These are phyloP conservation scores for Lineus longissimus DNA, from an alignment of 1,140 invertebrate species.

Conservation along the genomic window DNA sequence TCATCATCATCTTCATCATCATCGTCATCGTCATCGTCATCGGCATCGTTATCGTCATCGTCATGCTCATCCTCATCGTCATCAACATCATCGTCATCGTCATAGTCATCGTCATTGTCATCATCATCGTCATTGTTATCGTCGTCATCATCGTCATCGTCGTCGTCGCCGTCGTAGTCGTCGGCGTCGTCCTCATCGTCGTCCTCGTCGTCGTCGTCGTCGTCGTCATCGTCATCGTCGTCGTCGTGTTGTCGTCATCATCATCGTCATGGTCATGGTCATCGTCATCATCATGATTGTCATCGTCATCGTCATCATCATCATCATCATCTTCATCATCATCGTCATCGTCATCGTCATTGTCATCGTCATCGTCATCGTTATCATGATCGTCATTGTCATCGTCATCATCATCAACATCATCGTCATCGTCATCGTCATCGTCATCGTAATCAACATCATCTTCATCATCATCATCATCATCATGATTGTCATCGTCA, in stretches of 20 bases:
- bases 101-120: too few relatives aligned
- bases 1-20: conserved; percentile 8
- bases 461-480: background rate
- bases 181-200: too few relatives aligned
- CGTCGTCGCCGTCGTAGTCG: too few relatives aligned
- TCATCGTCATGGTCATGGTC: too few relatives aligned
- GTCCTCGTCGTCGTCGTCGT: conserved; percentile 13
- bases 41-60: background rate
- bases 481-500: too few relatives aligned
- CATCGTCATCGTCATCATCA: too few relatives aligned
- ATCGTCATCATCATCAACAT: too few relatives aligned
- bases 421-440: too few relatives aligned
- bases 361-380: conserved; percentile 12
- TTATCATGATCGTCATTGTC: background rate
- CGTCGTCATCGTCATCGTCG: conserved; percentile 12
- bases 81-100: too few relatives aligned
- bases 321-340: conserved; percentile 15
- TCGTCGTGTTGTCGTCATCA: too few relatives aligned
- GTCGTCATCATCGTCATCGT: conserved; percentile 10
- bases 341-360: conserved; percentile 15
- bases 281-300: too few relatives aligned
- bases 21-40: conserved; percentile 14
- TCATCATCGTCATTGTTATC: conserved; percentile 15
- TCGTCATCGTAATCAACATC: background rate
- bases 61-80: too few relatives aligned